Percentiles rank a stretch among this genome's conserved stretches.
Evolutionary conservation across 2,888 invertebrate species (phyloP).

Genomic region (Ectemnius lituratus): DNA sequence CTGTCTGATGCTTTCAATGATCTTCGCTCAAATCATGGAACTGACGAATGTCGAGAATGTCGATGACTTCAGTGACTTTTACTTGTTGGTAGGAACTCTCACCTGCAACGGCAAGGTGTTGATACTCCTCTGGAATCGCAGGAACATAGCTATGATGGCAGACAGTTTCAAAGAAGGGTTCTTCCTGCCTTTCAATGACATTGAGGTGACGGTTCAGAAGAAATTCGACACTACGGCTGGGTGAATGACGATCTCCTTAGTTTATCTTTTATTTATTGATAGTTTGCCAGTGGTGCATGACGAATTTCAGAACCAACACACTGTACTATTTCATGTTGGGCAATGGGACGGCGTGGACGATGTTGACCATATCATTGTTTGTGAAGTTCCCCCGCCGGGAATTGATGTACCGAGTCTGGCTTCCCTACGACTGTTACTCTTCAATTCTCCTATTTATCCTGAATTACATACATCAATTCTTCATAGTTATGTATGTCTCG

Average conservation of each 20-base stretch:
- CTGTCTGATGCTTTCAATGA: conserved; percentile 27
- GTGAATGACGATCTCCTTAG: conserved; percentile 9
- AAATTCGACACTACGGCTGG: conserved; percentile 15
- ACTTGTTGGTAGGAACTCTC: conserved; percentile 51
- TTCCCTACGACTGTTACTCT: conserved; percentile 35
- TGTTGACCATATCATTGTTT: neutral
- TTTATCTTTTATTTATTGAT: too few relatives aligned
- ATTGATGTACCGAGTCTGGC: conserved; percentile 38
- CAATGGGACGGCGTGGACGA: neutral
- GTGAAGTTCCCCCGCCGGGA: neutral
- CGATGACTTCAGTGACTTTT: conserved; percentile 50
- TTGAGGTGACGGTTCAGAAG: conserved; percentile 25
- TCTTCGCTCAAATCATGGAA: conserved; percentile 44
- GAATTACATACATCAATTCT: conserved; percentile 27
- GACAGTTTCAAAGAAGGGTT: conserved; percentile 22
- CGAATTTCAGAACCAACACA: conserved; percentile 30
- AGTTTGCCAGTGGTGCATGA: neutral
- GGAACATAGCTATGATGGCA: conserved; percentile 19
- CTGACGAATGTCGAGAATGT: conserved; percentile 22
- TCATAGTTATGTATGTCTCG: neutral
- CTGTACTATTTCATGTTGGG: conserved; percentile 22
- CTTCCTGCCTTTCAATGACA: conserved; percentile 14
- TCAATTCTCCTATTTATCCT: neutral
- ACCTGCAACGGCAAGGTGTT: conserved; percentile 45
- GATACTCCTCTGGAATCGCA: conserved; percentile 33